phyloP scores from a whole-genome alignment of 2,797 vertebrate genomes.

The Alfaro cultratus region DNA sequence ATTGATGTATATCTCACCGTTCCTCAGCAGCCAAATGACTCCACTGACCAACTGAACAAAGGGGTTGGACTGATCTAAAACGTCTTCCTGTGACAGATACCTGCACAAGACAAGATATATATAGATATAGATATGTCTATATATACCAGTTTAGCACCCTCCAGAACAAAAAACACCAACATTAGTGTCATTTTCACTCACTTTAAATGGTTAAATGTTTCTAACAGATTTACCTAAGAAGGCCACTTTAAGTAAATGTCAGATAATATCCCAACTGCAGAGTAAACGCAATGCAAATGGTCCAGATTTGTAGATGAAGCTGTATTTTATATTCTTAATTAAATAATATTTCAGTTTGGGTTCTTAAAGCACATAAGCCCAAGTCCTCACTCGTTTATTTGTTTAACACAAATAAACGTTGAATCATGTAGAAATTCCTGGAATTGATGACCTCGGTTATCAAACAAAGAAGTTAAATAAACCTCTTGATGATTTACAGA shows the following conservation, averaged over 20 bases:
- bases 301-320: slow-evolving; percentile 4
- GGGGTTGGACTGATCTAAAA: slow-evolving; percentile 85
- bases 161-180: neutral
- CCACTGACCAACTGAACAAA: slow-evolving; percentile 94
- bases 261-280: neutral
- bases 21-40: slow-evolving; percentile 92
- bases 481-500: slow-evolving; percentile 13
- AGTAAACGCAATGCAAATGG: neutral
- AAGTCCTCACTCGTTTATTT: neutral
- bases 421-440: slow-evolving; percentile 22
- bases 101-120: slow-evolving; percentile 65
- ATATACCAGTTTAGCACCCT: neutral
- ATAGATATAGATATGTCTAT: neutral
- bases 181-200: neutral
- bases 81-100: slow-evolving; percentile 91
- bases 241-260: neutral
- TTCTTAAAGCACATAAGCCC: neutral
- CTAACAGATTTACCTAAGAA: neutral
- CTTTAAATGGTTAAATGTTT: neutral
- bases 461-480: slow-evolving; percentile 29
- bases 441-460: slow-evolving; percentile 27
- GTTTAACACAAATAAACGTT: slow-evolving; percentile 12
- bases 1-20: slow-evolving; percentile 85
- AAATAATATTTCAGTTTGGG: neutral
- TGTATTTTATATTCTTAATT: slow-evolving; percentile 9